Percentiles rank a stretch among this genome's conserved stretches.
Conservation (phyloP, 2,888 invertebrate species). For the Andrena trimmerana region DNA sequence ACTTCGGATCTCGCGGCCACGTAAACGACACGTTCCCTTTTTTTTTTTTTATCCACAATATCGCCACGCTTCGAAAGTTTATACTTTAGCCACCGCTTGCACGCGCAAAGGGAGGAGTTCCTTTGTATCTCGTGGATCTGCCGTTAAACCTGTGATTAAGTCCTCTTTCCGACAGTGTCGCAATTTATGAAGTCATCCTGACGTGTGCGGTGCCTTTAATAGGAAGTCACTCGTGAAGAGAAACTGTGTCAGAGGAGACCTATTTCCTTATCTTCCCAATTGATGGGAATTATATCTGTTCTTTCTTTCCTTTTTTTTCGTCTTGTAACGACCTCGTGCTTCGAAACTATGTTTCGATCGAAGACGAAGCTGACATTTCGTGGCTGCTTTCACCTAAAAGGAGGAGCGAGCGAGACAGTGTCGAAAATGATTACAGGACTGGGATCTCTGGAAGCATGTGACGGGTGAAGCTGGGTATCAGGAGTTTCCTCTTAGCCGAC, state of each 20-base stretch:
- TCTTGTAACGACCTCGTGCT: not conserved
- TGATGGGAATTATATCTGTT: not conserved
- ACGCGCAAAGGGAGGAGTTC: not conserved
- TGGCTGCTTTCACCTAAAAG: not conserved
- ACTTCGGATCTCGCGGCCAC: not conserved
- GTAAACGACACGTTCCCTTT: not conserved
- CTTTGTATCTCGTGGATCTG: not conserved
- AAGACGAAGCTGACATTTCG: not conserved
- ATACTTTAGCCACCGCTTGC: not conserved
- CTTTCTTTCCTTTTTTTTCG: no score
- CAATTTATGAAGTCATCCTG: not conserved
- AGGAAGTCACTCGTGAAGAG: not conserved
- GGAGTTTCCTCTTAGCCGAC: not conserved
- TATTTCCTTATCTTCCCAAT: not conserved
- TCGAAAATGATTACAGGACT: not conserved
- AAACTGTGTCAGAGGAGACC: slow-evolving; percentile 5
- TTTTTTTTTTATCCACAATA: not conserved
- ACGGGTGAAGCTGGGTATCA: not conserved
- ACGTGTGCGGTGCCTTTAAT: not conserved
- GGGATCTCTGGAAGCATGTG: not conserved
- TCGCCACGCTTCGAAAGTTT: not conserved
- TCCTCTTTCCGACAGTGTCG: not conserved
- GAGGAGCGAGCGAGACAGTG: not conserved
- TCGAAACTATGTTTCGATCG: not conserved
- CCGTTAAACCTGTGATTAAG: not conserved